A percentile compares a stretch with the other conserved stretches of the same genome.
phyloP scores from a whole-genome alignment of 1,140 invertebrate species.

The Pachyrhynchus sulphureomaculatus region DNA sequence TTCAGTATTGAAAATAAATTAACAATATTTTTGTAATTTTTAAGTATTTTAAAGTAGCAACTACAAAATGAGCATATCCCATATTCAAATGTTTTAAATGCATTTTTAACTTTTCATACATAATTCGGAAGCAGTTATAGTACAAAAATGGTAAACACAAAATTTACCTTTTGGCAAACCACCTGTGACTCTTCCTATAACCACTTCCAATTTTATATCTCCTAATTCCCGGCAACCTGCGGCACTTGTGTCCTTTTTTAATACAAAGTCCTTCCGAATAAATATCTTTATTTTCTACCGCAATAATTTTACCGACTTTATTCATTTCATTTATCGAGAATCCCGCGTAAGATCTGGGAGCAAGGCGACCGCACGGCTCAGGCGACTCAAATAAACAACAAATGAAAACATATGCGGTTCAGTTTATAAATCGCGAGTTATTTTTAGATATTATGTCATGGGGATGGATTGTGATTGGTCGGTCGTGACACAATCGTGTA shows the following conservation, averaged over 20 bases:
- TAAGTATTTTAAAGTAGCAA: too few relatives aligned
- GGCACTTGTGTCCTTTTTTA: constrained; percentile 1
- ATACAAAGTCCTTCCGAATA: not conserved
- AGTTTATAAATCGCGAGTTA: constrained; percentile 19
- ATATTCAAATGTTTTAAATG: too few relatives aligned
- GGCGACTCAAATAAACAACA: constrained; percentile 18
- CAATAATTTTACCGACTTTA: not conserved
- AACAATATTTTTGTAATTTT: too few relatives aligned
- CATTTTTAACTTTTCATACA: too few relatives aligned
- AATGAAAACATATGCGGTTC: constrained; percentile 18
- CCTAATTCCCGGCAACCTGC: not conserved
- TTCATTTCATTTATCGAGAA: constrained; percentile 16
- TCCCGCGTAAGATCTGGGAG: constrained; percentile 13
- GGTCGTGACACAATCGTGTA: constrained; percentile 6
- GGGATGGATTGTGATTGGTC: not conserved
- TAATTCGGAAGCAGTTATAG: not conserved
- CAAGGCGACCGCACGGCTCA: constrained; percentile 8
- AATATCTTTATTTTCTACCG: not conserved
- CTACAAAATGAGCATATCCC: too few relatives aligned
- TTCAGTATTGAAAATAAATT: too few relatives aligned
- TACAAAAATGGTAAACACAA: not conserved
- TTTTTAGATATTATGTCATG: constrained; percentile 27
- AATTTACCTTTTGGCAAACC: constrained; percentile 12
- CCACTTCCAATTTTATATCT: not conserved
- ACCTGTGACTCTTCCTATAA: constrained; percentile 11